phyloP scores from a whole-genome alignment of 2,797 vertebrate species.

The Loris lydekkerianus region DNA sequence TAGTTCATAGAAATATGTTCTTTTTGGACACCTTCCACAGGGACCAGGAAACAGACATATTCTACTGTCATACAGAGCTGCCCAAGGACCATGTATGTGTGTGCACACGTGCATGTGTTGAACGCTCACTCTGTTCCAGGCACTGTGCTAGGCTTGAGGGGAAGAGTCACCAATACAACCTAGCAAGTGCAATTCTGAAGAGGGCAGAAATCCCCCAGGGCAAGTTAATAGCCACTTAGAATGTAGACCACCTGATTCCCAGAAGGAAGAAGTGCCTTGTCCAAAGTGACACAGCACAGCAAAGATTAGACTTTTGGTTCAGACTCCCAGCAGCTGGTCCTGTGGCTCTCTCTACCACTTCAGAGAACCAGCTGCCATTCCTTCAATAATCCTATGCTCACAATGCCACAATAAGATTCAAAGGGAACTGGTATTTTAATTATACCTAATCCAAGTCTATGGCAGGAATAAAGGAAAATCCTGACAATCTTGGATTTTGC shows the following conservation, averaged over 20 bases:
- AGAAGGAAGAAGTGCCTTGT: background rate
- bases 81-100: background rate
- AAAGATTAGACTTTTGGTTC: background rate
- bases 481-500: background rate
- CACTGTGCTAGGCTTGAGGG: background rate
- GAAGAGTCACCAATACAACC: background rate
- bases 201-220: background rate
- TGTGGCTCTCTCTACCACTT: background rate
- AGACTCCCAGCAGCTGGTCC: background rate
- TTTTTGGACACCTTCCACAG: background rate
- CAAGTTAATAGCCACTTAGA: background rate
- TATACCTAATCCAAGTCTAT: conserved; percentile 15
- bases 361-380: background rate
- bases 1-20: background rate
- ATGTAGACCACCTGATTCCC: background rate
- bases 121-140: background rate
- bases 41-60: background rate
- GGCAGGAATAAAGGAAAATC: conserved; percentile 3
- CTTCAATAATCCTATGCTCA: background rate
- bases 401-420: background rate
- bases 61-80: background rate
- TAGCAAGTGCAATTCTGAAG: background rate
- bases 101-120: background rate
- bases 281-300: background rate
- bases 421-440: conserved; percentile 1